Evolutionary conservation across 2,888 invertebrate genomes (phyloP).

Genomic region (Lasioglossum morio): DNA sequence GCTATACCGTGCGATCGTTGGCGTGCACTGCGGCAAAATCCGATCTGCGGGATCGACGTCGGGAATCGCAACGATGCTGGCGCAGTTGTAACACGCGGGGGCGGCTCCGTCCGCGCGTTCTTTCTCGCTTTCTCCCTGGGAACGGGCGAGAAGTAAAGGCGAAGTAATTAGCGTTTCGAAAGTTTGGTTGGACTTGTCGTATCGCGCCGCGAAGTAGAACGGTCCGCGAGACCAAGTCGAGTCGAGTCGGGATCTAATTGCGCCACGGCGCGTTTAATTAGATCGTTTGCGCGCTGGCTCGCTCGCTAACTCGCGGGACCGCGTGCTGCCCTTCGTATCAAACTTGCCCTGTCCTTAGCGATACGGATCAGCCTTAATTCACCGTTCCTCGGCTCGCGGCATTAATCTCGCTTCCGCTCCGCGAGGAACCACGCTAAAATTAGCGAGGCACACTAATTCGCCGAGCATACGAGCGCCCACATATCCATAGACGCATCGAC

Average conservation of each 20-base stretch:
- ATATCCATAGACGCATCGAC: conserved; percentile 27
- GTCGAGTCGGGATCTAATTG: conserved; percentile 57
- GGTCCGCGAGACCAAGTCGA: conserved; percentile 13
- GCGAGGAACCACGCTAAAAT: conserved; percentile 61
- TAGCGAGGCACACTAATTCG: conserved; percentile 56
- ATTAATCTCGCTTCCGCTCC: conserved; percentile 61
- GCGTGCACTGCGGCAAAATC: conserved; percentile 32
- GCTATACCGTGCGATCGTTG: not conserved
- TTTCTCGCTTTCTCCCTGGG: conserved; percentile 33
- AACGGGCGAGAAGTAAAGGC: conserved; percentile 50
- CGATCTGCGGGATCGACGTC: conserved; percentile 30
- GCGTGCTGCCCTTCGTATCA: conserved; percentile 61
- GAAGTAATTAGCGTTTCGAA: conserved; percentile 63
- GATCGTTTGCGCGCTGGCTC: conserved; percentile 56
- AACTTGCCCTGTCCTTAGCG: conserved; percentile 65
- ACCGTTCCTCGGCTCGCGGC: conserved; percentile 51
- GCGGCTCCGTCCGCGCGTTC: conserved; percentile 22
- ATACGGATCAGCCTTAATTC: conserved; percentile 72
- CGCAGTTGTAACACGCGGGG: conserved; percentile 15
- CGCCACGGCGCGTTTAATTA: conserved; percentile 62
- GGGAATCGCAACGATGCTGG: conserved; percentile 32
- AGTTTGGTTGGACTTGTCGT: conserved; percentile 56
- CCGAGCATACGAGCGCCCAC: conserved; percentile 36
- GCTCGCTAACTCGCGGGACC: conserved; percentile 31
- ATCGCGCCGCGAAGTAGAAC: conserved; percentile 37